Percentiles rank a stretch among this genome's conserved stretches.
phyloP scores from a whole-genome alignment of 2,888 invertebrate species.

The Pristionchus mayeri region DNA sequence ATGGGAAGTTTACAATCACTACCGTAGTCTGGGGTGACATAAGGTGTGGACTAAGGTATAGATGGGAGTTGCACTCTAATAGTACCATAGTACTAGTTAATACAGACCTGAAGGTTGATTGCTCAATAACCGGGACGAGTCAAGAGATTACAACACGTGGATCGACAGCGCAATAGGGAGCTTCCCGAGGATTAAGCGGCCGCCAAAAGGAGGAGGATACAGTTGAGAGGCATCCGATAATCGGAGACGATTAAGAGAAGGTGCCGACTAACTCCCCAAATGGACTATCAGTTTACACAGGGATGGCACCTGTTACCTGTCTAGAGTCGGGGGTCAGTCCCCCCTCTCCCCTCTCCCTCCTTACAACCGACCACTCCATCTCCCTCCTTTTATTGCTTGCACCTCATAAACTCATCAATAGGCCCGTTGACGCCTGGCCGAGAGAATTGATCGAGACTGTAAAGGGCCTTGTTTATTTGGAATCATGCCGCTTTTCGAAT shows the following conservation, averaged over 20 bases:
- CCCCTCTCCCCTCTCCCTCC: background rate
- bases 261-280: slow-evolving; percentile 34
- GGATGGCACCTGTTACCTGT: slow-evolving; percentile 44
- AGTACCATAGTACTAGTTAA: too few species aligned
- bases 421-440: slow-evolving; percentile 25
- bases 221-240: slow-evolving; percentile 8
- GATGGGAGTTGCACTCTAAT: too few species aligned
- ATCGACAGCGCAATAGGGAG: slow-evolving; percentile 12
- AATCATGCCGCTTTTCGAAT: background rate
- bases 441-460: slow-evolving; percentile 7
- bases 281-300: slow-evolving; percentile 47
- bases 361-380: slow-evolving; percentile 37
- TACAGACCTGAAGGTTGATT: too few species aligned
- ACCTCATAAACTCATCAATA: slow-evolving; percentile 38
- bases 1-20: slow-evolving; percentile 39
- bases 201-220: slow-evolving; percentile 37
- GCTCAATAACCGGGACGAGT: slow-evolving; percentile 28
- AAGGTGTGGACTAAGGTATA: too few species aligned
- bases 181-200: background rate
- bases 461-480: slow-evolving; percentile 20
- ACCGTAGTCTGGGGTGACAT: background rate
- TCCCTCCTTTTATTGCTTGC: slow-evolving; percentile 40
- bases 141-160: slow-evolving; percentile 22
- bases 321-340: background rate
- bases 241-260: slow-evolving; percentile 6